Base-by-base conservation (phyloP, 2,113 vertebrate species). In the Eubucco bourcierii region DNA sequence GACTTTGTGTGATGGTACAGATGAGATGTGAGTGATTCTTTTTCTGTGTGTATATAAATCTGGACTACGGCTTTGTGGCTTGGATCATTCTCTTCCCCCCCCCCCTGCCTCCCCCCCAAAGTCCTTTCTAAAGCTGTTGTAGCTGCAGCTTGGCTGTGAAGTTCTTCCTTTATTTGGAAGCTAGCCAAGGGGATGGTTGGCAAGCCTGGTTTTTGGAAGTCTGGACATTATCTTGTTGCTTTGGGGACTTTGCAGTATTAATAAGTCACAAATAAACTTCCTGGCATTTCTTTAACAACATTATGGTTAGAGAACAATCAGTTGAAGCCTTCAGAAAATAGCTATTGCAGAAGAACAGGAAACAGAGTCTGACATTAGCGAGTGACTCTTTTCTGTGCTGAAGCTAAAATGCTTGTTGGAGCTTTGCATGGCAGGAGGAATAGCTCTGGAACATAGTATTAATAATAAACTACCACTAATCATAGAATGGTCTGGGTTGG, bases 241-340 rank as follows among this genome's bases (percentile, higher is more conserved):
- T 56, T 93, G 70, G 55, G 80, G 55, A 61, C 82, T 94, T 85
- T 90, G 87, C 88, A 94, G 87, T 86, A 93, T 94, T 96, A 95
- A 93, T 91, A 96, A 94, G 72, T 72, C 73, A 87, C 8, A 9
- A 90, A 95, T 90, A 93, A 96, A 93, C 85, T 96, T 95, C 80
- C 91, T 93, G 94, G 73, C 66, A 81, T 95, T 95, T 95, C 66
- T 93, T 90, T 95, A 90, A 91, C 31, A 37, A 68, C 58, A 44
- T 95, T 91, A 79, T 86, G 80, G 80, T 94, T 91, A 73, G 90
- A 87, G 66, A 91, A 84, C 65, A 88, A 81, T 90, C 53, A 15
- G 15, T 90, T 92, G 91, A 81, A 90, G 28, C 50, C 90, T 95
- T 94, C 73, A 84, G 90, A 94, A 87, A 85, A 79, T 34, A 93